Evolutionary conservation across 2,888 invertebrate genomes (phyloP).

Genomic region (Myopa testacea): DNA sequence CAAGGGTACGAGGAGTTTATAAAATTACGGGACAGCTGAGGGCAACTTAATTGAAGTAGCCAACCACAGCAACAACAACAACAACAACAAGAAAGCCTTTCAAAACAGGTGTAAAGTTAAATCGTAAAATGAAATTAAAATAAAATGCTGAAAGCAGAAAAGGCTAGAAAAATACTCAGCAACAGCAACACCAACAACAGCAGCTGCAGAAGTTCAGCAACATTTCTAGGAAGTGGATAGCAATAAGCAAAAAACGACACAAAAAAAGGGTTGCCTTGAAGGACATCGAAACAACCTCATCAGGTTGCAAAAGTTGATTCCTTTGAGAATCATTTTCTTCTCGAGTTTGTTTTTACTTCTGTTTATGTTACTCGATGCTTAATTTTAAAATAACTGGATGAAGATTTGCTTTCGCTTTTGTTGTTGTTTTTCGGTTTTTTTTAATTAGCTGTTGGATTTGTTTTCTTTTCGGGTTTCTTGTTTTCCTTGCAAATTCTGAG

Average conservation of each 20-base stretch:
- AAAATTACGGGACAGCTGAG: slow-evolving; percentile 7
- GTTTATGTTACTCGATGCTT: slow-evolving; percentile 44
- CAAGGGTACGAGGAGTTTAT: neutral
- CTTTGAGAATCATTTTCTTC: slow-evolving; percentile 41
- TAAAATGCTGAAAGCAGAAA: slow-evolving; percentile 49
- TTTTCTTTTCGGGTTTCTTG: neutral
- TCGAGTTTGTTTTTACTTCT: slow-evolving; percentile 39
- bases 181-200: slow-evolving; percentile 35
- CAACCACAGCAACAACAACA: slow-evolving; percentile 10
- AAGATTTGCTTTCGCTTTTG: slow-evolving; percentile 4
- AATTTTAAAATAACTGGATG: slow-evolving; percentile 45
- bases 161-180: slow-evolving; percentile 26
- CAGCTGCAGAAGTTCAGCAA: slow-evolving; percentile 52
- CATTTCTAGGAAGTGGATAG: slow-evolving; percentile 27
- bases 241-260: slow-evolving; percentile 40
- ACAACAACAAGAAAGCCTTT: slow-evolving; percentile 38
- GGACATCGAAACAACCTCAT: neutral
- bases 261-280: slow-evolving; percentile 38
- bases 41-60: slow-evolving; percentile 59
- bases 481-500: slow-evolving; percentile 22
- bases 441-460: slow-evolving; percentile 58
- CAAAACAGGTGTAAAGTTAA: slow-evolving; percentile 65
- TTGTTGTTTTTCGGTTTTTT: slow-evolving; percentile 43
- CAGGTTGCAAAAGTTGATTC: slow-evolving; percentile 33
- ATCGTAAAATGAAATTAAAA: slow-evolving; percentile 66